Conservation (phyloP, 2,113 vertebrate genomes). For the Podarcis muralis region DNA sequence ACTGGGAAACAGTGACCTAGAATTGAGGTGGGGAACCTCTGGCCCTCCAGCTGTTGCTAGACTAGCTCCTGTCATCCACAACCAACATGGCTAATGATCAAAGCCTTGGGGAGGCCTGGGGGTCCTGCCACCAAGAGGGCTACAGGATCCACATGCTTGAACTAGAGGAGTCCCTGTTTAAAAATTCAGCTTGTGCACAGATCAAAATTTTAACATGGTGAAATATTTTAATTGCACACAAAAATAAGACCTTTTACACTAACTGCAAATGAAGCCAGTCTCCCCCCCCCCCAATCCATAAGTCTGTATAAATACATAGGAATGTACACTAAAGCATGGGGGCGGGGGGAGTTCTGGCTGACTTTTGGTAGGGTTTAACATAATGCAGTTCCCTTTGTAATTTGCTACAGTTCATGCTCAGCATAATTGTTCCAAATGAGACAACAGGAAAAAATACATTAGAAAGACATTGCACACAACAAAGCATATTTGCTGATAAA, state of each 20-base stretch:
- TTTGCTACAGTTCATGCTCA: constrained; percentile 10
- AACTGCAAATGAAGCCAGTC: constrained; percentile 24
- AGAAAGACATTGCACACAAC: not conserved
- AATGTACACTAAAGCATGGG: constrained; percentile 10
- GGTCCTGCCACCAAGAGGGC: not conserved
- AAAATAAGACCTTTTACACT: constrained; percentile 39
- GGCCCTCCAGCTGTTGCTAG: not conserved
- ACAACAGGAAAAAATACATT: constrained; percentile 32
- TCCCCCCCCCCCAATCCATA: constrained; percentile 36
- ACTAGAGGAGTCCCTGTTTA: no score
- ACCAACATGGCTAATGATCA: not conserved
- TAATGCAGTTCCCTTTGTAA: not conserved
- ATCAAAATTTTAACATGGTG: not conserved
- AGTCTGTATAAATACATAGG: constrained; percentile 18
- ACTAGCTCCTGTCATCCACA: not conserved
- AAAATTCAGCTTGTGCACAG: not conserved
- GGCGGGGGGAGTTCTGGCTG: not conserved
- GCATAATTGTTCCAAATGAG: constrained; percentile 14
- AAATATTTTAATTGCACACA: constrained; percentile 61
- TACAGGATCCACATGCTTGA: not conserved
- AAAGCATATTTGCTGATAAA: constrained; percentile 31
- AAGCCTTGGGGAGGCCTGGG: no score
- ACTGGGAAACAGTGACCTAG: no score
- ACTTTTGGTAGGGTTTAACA: constrained; percentile 23
- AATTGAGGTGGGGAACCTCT: not conserved